A percentile compares a stretch with the other conserved stretches of the same genome.
Conservation (phyloP, 2,797 vertebrate species). For the Scleropages formosus region DNA sequence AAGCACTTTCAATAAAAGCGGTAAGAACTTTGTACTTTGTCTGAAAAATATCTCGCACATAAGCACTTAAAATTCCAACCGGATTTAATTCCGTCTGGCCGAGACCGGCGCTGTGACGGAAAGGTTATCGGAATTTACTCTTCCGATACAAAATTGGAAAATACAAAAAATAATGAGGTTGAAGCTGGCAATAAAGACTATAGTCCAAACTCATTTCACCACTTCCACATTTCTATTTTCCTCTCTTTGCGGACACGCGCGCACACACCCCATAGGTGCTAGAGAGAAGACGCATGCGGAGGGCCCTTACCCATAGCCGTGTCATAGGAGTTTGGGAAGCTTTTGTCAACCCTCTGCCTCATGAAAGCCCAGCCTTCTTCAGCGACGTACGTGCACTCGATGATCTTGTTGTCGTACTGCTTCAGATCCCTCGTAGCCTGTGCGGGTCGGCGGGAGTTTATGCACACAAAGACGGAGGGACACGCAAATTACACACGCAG, state of each 20-base stretch:
- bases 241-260: conserved; percentile 15
- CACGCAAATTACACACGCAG: background rate
- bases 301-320: conserved; percentile 91
- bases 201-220: conserved; percentile 3
- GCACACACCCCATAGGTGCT: conserved; percentile 21
- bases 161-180: conserved; percentile 5
- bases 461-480: background rate
- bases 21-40: background rate
- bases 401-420: conserved; percentile 97
- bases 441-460: conserved; percentile 34
- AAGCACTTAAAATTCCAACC: conserved; percentile 13
- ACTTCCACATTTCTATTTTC: background rate
- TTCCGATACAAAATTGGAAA: background rate
- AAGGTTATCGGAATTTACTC: conserved; percentile 20
- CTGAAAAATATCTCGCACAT: background rate
- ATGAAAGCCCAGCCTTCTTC: conserved; percentile 97
- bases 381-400: conserved; percentile 90
- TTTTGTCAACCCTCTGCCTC: conserved; percentile 96
- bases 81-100: conserved; percentile 12
- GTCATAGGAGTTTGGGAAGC: conserved; percentile 95
- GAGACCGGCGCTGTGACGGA: conserved; percentile 3
- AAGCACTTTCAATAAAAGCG: background rate
- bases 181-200: background rate
- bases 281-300: conserved; percentile 12
- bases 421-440: conserved; percentile 94